Evolutionary conservation across 2,888 invertebrate species (phyloP), one percentile per base, ranked within the genome.

Genomic region (Hoplodrina blanda): DNA sequence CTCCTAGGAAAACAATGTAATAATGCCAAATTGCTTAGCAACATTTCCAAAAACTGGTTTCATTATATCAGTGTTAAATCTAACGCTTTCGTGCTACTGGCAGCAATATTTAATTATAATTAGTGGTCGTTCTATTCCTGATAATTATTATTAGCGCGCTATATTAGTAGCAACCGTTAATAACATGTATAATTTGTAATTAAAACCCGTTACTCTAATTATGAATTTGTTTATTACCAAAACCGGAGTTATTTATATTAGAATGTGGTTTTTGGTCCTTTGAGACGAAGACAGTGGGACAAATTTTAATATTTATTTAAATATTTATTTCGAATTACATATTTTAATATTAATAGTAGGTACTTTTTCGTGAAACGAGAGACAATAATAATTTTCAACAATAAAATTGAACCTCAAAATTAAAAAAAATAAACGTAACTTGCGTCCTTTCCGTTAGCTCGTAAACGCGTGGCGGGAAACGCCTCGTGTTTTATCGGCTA

Each of bases 401-500:
- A 37, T n/a, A n/a, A n/a, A n/a, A n/a, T 37, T 37, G 8, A 37
- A 37, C 37, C 37, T 37, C 8, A 37, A 37, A 8, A 37, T 37
- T 37, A 8, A 6, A 17, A 37, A 17, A 17, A 17, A n/a, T n/a
- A n/a, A 46, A 17, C 0, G 1, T 17, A 46, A 46, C 17, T 46
- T 46, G 59, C 49, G 57, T 67, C 30, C 70, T 52, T 69, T 72
- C 55, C 55, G 52, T 49, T 67, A 55, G 60, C 30, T 69, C 76
- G 64, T 84, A 84, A 82, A 84, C 62, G 61, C 60, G 54, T 62
- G 69, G 56, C 60, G 54, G 66, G 67, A 67, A 74, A 60, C 59
- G 69, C 62, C 46, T 76, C 75, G 64, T 70, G 30, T 78, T 84
- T 83, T 80, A 81, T 83, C 76, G 81, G 62, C 52, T 65, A 55